phyloP scores from a whole-genome alignment of 2,113 vertebrate genomes.

The Seriola quinqueradiata region DNA sequence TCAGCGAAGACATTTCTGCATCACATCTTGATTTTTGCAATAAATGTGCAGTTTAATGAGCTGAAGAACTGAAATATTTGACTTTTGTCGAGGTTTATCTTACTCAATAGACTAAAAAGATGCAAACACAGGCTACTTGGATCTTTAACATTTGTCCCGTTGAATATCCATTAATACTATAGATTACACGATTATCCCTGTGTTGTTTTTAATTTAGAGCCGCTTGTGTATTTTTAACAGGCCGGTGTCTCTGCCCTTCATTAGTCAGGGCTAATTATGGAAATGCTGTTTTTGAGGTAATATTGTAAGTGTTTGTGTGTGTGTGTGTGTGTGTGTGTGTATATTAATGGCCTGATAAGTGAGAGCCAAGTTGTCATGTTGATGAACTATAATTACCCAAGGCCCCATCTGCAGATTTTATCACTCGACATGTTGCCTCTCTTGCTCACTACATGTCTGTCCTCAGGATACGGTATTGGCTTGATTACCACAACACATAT shows the following conservation, averaged over 20 bases:
- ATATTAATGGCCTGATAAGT: slow-evolving; percentile 50
- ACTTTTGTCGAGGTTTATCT: not conserved
- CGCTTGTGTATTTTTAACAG: slow-evolving; percentile 11
- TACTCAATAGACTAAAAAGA: not conserved
- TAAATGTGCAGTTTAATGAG: no score
- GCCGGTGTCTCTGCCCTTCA: slow-evolving; percentile 5
- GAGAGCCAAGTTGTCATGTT: slow-evolving; percentile 47
- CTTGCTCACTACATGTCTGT: slow-evolving; percentile 45
- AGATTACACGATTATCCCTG: not conserved
- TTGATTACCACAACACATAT: not conserved
- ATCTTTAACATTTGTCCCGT: not conserved
- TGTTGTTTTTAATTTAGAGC: not conserved
- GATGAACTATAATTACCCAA: slow-evolving; percentile 63
- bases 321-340: slow-evolving; percentile 21
- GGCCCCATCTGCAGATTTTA: slow-evolving; percentile 61
- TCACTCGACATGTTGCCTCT: slow-evolving; percentile 45
- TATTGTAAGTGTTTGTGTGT: slow-evolving; percentile 4
- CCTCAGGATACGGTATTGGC: slow-evolving; percentile 11
- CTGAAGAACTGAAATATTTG: not conserved
- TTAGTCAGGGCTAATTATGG: slow-evolving; percentile 51
- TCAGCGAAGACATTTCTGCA: not conserved
- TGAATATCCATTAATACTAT: not conserved
- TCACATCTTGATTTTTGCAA: not conserved
- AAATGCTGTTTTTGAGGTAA: slow-evolving; percentile 37
- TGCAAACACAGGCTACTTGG: not conserved